Evolutionary conservation across 2,888 invertebrate genomes (phyloP).

Genomic region (Buathra laborator): DNA sequence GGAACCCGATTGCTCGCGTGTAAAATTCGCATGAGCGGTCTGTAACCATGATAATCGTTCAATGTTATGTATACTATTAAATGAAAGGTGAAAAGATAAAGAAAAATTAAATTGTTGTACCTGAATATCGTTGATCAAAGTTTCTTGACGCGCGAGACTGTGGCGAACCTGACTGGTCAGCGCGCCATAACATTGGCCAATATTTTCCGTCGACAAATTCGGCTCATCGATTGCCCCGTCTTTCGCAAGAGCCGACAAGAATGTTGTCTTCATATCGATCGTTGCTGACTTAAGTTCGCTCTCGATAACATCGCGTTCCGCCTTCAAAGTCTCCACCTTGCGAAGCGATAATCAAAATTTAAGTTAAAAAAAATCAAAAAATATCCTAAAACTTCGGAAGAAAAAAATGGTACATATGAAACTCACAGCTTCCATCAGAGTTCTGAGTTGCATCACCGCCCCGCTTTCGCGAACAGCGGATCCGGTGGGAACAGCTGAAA

Average conservation of each 20-base stretch:
- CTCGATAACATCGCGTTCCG: conserved; percentile 96
- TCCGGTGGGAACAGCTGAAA: conserved; percentile 90
- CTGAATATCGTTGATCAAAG: conserved; percentile 90
- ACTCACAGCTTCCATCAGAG: conserved; percentile 91
- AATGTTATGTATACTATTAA: not conserved
- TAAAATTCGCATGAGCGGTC: conserved; percentile 86
- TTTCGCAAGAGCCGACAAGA: conserved; percentile 91
- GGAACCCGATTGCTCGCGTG: conserved; percentile 84
- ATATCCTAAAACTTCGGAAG: not conserved
- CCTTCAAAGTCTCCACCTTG: conserved; percentile 92
- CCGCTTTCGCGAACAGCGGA: conserved; percentile 87
- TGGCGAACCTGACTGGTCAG: conserved; percentile 92
- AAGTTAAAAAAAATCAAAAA: too few relatives aligned
- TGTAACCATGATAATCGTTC: conserved; percentile 68
- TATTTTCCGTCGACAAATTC: conserved; percentile 89
- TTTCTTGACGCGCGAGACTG: conserved; percentile 90
- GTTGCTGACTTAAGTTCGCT: conserved; percentile 93
- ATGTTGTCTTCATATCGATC: conserved; percentile 93
- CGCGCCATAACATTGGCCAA: conserved; percentile 92
- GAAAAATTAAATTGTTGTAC: conserved; percentile 77
- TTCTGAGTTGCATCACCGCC: conserved; percentile 89
- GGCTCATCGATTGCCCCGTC: conserved; percentile 94
- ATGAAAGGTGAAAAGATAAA: conserved; percentile 25
- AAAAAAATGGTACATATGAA: conserved; percentile 31
- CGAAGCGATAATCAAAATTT: not conserved